Conservation (phyloP, 2,113 vertebrate species). For the Cyprinodon brontotheroides region DNA sequence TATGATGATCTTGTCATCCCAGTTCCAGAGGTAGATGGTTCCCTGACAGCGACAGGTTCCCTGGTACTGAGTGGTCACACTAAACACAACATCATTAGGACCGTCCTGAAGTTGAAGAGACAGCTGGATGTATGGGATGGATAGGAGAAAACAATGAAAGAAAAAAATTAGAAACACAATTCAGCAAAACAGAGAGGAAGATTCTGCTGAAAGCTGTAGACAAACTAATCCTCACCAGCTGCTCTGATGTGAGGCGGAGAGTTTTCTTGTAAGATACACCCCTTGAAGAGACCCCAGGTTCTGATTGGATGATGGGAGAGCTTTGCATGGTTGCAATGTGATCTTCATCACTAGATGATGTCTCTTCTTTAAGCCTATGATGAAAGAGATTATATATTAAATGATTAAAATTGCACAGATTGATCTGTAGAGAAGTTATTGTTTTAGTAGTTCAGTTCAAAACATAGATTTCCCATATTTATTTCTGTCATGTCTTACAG, state of each 20-base stretch:
- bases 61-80: conserved; percentile 97
- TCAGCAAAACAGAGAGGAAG: not conserved
- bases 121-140: conserved; percentile 74
- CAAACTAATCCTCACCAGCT: conserved; percentile 84
- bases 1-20: conserved; percentile 96
- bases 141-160: not conserved
- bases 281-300: conserved; percentile 59
- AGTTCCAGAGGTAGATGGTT: conserved; percentile 97
- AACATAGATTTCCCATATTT: not conserved
- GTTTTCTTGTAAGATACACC: conserved; percentile 92
- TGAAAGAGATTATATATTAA: conserved; percentile 8
- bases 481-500: not conserved
- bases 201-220: not conserved
- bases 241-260: conserved; percentile 91
- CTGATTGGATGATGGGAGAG: conserved; percentile 69
- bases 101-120: conserved; percentile 92
- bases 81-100: conserved; percentile 92
- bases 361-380: conserved; percentile 89
- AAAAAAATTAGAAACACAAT: not conserved
- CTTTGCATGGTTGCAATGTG: conserved; percentile 77
- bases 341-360: conserved; percentile 94
- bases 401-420: not conserved
- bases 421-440: not conserved
- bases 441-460: not conserved
- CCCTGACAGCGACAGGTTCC: conserved; percentile 96